phyloP scores from a whole-genome alignment of 2,888 invertebrate species.

The Formica aserva region DNA sequence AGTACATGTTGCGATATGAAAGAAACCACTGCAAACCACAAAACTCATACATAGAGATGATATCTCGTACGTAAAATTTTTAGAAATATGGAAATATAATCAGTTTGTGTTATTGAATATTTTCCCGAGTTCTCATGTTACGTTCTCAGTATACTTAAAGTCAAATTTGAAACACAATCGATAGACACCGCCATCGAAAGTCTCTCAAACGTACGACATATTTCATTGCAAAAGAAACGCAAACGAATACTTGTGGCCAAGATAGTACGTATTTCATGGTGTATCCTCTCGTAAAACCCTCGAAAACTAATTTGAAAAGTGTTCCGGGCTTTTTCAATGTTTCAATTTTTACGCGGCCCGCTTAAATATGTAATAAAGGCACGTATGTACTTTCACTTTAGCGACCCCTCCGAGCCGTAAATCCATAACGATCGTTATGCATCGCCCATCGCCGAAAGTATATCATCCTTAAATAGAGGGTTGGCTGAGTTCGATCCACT shows the following conservation, averaged over 20 bases:
- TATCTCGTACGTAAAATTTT: not conserved
- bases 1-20: not conserved
- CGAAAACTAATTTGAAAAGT: constrained; percentile 50
- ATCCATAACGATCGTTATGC: constrained; percentile 51
- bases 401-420: constrained; percentile 10
- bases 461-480: constrained; percentile 35
- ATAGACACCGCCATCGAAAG: constrained; percentile 4
- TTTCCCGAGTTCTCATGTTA: not conserved
- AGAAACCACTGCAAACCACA: not conserved
- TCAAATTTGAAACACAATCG: constrained; percentile 22
- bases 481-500: constrained; percentile 16
- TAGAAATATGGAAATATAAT: not conserved
- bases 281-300: constrained; percentile 49
- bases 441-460: constrained; percentile 39
- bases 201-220: constrained; percentile 2
- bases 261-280: constrained; percentile 38
- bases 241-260: constrained; percentile 20
- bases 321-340: constrained; percentile 42
- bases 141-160: not conserved
- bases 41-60: not conserved
- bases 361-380: constrained; percentile 51
- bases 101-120: not conserved
- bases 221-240: constrained; percentile 33
- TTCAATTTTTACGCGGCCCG: constrained; percentile 34
- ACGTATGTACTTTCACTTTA: constrained; percentile 46